Conservation (phyloP, 2,888 invertebrate species). For the Heliconius erato region DNA sequence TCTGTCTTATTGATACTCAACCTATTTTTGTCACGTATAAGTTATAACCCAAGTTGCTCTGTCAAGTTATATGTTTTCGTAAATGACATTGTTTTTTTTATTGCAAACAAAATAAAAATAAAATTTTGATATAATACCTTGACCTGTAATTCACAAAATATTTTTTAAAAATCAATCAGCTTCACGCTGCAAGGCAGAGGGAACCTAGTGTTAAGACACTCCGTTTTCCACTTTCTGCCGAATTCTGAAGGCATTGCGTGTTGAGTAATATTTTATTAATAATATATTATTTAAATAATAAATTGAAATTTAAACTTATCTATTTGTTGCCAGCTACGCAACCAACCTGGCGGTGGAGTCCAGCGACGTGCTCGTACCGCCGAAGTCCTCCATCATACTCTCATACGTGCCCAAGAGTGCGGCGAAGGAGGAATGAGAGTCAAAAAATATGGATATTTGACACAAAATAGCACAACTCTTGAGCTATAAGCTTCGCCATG, state of each 20-base stretch:
- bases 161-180: not conserved
- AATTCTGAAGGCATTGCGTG: too few relatives aligned
- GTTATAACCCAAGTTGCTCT: not conserved
- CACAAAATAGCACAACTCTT: constrained; percentile 1
- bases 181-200: too few relatives aligned
- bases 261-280: not conserved
- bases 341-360: constrained; percentile 71
- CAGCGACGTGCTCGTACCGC: constrained; percentile 85
- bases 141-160: not conserved
- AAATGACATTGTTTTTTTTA: not conserved
- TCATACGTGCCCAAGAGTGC: constrained; percentile 88
- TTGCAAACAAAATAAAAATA: not conserved
- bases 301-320: too few relatives aligned
- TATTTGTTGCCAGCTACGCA: constrained; percentile 83
- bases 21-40: not conserved
- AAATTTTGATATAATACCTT: not conserved
- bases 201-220: too few relatives aligned
- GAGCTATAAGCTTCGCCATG: constrained; percentile 8
- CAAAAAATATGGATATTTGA: not conserved
- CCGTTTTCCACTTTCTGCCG: too few relatives aligned
- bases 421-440: constrained; percentile 60
- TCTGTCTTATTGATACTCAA: not conserved
- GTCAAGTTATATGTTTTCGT: not conserved
- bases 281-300: too few relatives aligned
- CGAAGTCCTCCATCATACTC: constrained; percentile 88